phyloP scores from a whole-genome alignment of 2,888 invertebrate genomes.

The Hydrotaea diabolus region DNA sequence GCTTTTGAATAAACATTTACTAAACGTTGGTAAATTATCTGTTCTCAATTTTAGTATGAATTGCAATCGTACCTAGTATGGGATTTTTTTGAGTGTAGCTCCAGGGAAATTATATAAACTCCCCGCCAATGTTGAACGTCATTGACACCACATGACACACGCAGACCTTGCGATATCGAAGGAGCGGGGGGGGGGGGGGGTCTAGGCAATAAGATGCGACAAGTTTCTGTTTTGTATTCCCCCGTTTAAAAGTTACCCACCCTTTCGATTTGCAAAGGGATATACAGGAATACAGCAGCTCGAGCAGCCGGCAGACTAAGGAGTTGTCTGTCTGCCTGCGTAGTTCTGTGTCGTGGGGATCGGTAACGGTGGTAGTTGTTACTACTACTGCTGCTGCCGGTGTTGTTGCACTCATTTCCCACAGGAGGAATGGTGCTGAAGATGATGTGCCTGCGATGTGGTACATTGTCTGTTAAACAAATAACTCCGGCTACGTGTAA shows the following conservation, averaged over 20 bases:
- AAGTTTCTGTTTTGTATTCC: conserved; percentile 14
- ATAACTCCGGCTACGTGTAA: conserved; percentile 6
- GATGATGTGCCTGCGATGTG: conserved; percentile 3
- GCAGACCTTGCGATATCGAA: not conserved
- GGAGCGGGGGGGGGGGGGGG: no score
- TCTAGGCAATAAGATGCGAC: conserved; percentile 19
- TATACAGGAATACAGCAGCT: not conserved
- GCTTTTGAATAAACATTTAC: no score
- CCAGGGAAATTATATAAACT: conserved; percentile 62
- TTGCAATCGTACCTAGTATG: no score
- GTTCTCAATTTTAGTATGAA: no score
- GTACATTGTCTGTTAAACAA: conserved; percentile 1
- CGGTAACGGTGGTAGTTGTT: not conserved
- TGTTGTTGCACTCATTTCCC: not conserved
- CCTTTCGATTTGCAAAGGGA: not conserved
- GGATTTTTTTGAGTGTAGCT: no score
- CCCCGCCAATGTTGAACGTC: conserved; percentile 46
- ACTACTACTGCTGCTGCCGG: not conserved
- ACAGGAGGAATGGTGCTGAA: not conserved
- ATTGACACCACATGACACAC: not conserved
- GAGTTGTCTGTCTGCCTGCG: not conserved
- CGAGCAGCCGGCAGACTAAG: not conserved
- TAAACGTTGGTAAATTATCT: no score
- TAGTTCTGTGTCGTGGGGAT: not conserved
- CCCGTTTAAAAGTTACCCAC: conserved; percentile 4